Percentiles rank a stretch among this genome's conserved stretches.
Conservation (phyloP, 2,113 vertebrate species). For the Sylvietta virens region DNA sequence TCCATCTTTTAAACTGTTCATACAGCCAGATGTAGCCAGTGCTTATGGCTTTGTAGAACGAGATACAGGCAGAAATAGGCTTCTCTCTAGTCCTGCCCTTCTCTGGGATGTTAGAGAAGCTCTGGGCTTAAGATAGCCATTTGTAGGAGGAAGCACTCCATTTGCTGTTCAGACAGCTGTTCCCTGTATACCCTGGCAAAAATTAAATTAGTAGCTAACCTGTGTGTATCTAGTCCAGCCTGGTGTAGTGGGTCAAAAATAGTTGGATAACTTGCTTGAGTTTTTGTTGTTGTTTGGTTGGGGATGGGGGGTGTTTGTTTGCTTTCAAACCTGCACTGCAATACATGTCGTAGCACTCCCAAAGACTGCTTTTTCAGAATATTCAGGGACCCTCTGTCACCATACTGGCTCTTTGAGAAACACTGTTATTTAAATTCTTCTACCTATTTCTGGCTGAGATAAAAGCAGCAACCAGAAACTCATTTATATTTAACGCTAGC, state of each 20-base stretch:
- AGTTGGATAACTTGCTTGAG: neutral
- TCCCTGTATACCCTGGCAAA: neutral
- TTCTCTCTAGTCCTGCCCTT: neutral
- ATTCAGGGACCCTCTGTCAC: neutral
- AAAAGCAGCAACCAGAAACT: neutral
- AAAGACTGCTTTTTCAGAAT: neutral
- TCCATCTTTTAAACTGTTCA: neutral
- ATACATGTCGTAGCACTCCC: neutral
- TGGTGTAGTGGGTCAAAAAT: neutral
- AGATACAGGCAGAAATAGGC: neutral
- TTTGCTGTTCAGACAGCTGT: neutral
- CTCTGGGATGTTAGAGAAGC: neutral
- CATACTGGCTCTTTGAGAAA: neutral
- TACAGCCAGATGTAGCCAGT: neutral
- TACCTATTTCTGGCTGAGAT: neutral
- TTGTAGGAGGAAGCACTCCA: neutral
- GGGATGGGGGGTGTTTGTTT: too few relatives aligned
- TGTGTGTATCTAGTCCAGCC: neutral
- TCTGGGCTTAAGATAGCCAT: neutral
- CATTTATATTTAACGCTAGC: constrained; percentile 11
- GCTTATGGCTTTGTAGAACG: neutral
- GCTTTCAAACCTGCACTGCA: neutral
- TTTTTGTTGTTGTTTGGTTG: neutral
- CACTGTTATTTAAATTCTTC: neutral
- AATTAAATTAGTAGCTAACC: neutral